A percentile compares a stretch with the other conserved stretches of the same genome.
These are phyloP conservation scores for Meteorus colon DNA, from an alignment of 2,888 invertebrate species.

Conservation along the genomic window DNA sequence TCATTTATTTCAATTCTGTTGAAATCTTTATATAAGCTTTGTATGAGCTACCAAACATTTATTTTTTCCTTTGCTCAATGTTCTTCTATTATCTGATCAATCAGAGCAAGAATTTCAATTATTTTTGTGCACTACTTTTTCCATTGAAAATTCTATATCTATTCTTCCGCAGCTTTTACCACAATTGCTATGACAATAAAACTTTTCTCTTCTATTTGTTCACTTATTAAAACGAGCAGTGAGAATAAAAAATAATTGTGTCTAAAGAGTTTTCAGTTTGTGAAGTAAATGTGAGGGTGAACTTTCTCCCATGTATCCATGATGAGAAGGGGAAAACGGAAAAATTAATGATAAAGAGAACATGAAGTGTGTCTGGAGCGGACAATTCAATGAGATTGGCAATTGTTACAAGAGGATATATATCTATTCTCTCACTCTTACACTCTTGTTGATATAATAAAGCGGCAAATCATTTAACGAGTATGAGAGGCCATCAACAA, in stretches of 20 bases:
- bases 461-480: background rate
- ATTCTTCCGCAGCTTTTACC: background rate
- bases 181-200: too few species aligned
- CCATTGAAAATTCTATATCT: background rate
- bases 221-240: too few species aligned
- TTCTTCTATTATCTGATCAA: background rate
- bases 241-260: constrained; percentile 11
- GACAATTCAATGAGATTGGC: constrained; percentile 9
- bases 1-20: background rate
- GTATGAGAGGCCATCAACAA: background rate
- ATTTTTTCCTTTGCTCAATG: too few species aligned
- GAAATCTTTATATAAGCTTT: too few species aligned
- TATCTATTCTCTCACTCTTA: background rate
- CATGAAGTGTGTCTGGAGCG: constrained; percentile 4
- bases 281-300: background rate
- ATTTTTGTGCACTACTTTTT: too few species aligned
- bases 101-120: too few species aligned
- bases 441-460: background rate
- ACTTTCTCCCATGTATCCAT: background rate
- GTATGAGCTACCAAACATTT: too few species aligned
- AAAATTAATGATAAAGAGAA: constrained; percentile 13
- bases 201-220: too few species aligned
- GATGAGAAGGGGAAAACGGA: background rate
- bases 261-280: background rate
- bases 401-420: constrained; percentile 19